Percentiles rank a stretch among this genome's conserved stretches.
Conservation (phyloP, 2,113 vertebrate genomes). For the Melanotaenia duboulayi region DNA sequence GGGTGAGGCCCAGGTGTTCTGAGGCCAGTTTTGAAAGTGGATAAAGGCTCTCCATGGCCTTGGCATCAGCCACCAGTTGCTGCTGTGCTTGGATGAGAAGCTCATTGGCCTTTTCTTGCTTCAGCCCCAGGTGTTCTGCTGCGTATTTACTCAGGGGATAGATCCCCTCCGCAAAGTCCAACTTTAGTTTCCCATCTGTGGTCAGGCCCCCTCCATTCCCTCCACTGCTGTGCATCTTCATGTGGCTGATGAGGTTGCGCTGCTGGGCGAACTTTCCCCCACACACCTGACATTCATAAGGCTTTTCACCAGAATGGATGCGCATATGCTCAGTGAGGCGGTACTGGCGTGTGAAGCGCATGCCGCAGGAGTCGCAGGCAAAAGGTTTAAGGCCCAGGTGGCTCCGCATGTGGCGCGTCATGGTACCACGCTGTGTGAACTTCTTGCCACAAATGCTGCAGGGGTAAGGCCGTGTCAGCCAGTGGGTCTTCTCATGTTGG, state of each 20-base stretch:
- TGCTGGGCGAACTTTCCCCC: slow-evolving; percentile 99
- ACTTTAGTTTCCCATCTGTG: slow-evolving; percentile 90
- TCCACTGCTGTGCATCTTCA: slow-evolving; percentile 97
- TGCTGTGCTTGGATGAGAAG: slow-evolving; percentile 91
- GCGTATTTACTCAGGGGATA: slow-evolving; percentile 95
- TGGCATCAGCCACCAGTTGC: slow-evolving; percentile 92
- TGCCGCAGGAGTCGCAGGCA: slow-evolving; percentile 96
- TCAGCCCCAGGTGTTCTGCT: slow-evolving; percentile 93
- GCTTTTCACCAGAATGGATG: slow-evolving; percentile 99
- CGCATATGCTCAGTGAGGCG: slow-evolving; percentile 99
- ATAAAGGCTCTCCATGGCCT: slow-evolving; percentile 94
- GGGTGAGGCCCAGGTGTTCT: slow-evolving; percentile 91
- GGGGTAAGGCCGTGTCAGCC: slow-evolving; percentile 97
- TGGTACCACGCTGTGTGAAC: slow-evolving; percentile 99
- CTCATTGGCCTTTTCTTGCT: slow-evolving; percentile 94
- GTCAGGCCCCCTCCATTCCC: slow-evolving; percentile 78
- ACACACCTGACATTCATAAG: slow-evolving; percentile 98
- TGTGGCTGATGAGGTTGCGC: slow-evolving; percentile 99
- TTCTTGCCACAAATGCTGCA: slow-evolving; percentile 99
- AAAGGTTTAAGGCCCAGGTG: slow-evolving; percentile 98
- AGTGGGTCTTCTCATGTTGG: slow-evolving; percentile 99
- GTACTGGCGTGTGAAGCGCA: slow-evolving; percentile 99
- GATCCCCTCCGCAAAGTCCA: slow-evolving; percentile 93
- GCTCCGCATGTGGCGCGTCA: slow-evolving; percentile 99
- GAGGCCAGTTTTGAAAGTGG: slow-evolving; percentile 94